Conservation (phyloP, 2,113 vertebrate genomes). For the Dasyurus viverrinus region DNA sequence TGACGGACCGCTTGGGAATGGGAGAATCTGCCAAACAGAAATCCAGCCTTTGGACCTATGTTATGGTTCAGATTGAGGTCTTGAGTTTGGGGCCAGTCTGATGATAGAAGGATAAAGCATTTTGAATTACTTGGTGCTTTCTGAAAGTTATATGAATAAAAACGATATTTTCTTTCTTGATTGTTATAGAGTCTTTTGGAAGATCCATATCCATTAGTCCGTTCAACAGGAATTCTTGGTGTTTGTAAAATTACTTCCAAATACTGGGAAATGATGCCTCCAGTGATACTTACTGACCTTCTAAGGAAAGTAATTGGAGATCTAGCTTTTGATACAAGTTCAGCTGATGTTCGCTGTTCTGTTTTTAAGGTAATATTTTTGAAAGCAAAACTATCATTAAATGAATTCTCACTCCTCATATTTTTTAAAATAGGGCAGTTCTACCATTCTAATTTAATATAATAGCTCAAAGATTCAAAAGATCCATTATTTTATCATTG, state of each 20-base stretch:
- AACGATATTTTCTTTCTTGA: not conserved
- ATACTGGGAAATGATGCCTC: conserved; percentile 97
- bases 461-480: not conserved
- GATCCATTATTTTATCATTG: not conserved
- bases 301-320: conserved; percentile 90
- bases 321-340: conserved; percentile 88
- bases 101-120: not conserved
- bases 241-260: conserved; percentile 92
- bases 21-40: not conserved
- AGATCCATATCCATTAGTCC: conserved; percentile 92
- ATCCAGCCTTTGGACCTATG: not conserved
- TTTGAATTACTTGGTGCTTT: not conserved
- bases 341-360: conserved; percentile 93
- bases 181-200: conserved; percentile 89
- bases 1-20: not conserved
- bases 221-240: conserved; percentile 91
- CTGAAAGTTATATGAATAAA: conserved; percentile 22
- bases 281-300: conserved; percentile 89
- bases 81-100: not conserved
- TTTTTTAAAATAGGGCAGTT: not conserved
- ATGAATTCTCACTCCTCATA: not conserved
- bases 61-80: not conserved
- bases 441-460: not conserved
- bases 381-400: not conserved
- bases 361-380: conserved; percentile 91